Evolutionary conservation across 2,888 invertebrate genomes (phyloP), one percentile per base, ranked within the genome.

Genomic region (Alloplasta piceator): DNA sequence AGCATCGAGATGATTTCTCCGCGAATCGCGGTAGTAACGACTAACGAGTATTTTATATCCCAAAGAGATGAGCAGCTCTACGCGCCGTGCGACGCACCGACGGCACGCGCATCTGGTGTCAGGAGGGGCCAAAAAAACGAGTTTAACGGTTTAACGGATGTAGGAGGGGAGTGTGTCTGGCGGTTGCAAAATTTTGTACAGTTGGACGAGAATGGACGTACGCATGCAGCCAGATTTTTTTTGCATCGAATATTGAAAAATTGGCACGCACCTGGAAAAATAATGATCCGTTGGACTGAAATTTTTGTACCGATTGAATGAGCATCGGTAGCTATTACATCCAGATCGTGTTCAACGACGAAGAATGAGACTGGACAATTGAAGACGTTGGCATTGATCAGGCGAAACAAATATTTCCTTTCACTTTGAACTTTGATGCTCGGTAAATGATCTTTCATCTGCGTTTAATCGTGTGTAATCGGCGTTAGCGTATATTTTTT

Each of bases 371-470:
- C 86, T 1, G 94, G 94, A 85, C 95, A 95, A 82, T 94, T 93
- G 48, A 94, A 89, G 7, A 93, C 94, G 39, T 94, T 92, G 14
- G 94, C 94, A 80, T 94, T 94, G 78, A 94, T 93, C 56, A 95
- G 85, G 41, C 94, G 92, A 78, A 95, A 89, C 61, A 94, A 90
- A 86, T 94, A 94, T 52, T 92, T 93, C 12, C 92, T 92, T 73
- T 92, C 91, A 86, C 92, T 90, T 10, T 93, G 92, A 68, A 93
- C 93, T 50, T 93, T 84, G 83, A 87, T 46, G 0, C 78, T 52
- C 9, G 58, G 26, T 26, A 26, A 26, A 26, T 26, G 55, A 14
- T 83, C 74, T 10, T 66, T 43, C 3, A 50, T 68, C 87, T 88
- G 77, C 43, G 3, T 26, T 26, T 3, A 26, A 26, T 26, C 26